Percentiles rank a stretch among this genome's conserved stretches.
Conservation (phyloP, 2,113 vertebrate genomes). For the Strix aluco region DNA sequence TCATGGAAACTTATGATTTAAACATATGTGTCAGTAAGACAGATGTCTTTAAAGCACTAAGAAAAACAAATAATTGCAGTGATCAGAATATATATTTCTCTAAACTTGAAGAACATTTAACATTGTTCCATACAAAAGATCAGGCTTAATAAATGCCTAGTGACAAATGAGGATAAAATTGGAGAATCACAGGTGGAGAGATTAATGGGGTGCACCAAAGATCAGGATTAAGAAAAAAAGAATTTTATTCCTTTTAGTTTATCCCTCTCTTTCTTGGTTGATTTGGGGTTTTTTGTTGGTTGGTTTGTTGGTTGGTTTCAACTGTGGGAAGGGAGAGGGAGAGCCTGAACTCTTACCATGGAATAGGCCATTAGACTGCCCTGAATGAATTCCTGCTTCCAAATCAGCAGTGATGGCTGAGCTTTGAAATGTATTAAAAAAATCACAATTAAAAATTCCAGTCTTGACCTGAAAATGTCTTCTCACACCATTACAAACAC, state of each 20-base stretch:
- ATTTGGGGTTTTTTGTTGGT: neutral
- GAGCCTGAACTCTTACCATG: neutral
- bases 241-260: neutral
- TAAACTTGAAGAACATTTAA: neutral
- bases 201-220: neutral
- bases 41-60: neutral
- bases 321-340: neutral
- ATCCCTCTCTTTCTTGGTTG: neutral
- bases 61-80: neutral
- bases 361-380: neutral
- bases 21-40: neutral
- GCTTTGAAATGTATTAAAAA: neutral
- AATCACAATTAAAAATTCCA: neutral
- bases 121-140: neutral
- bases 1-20: neutral
- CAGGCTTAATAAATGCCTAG: neutral
- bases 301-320: neutral
- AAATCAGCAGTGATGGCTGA: neutral
- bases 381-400: neutral
- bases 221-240: neutral
- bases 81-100: neutral
- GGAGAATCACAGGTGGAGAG: neutral
- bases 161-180: neutral
- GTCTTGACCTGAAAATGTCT: neutral
- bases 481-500: neutral